Percentiles rank a stretch among this genome's conserved stretches.
These are phyloP conservation scores for Bruchidius siliquastri DNA, from an alignment of 2,888 invertebrate genomes.

Conservation along the genomic window DNA sequence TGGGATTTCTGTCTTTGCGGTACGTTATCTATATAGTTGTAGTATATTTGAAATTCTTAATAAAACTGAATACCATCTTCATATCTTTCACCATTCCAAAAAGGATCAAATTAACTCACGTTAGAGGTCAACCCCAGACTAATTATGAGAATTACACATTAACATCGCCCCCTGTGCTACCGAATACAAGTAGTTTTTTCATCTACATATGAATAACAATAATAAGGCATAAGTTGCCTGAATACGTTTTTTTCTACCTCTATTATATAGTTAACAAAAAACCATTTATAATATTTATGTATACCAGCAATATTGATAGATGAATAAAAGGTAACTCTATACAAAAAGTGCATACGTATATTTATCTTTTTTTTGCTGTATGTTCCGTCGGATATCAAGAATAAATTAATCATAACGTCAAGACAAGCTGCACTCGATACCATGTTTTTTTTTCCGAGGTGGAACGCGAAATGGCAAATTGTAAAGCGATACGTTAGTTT, in stretches of 20 bases:
- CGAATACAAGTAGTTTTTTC: background rate
- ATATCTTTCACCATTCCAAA: background rate
- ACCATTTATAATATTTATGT: background rate
- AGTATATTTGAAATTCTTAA: too few species aligned
- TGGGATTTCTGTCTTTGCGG: too few species aligned
- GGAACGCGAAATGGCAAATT: background rate
- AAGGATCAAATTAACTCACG: background rate
- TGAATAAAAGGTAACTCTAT: background rate
- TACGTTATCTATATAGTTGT: too few species aligned
- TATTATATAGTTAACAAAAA: background rate
- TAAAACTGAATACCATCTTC: too few species aligned
- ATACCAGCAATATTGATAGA: background rate
- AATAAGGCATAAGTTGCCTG: background rate
- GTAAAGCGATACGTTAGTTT: background rate
- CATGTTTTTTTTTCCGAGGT: background rate
- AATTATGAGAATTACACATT: background rate
- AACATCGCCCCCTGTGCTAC: background rate
- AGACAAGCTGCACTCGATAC: background rate
- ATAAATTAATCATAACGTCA: background rate
- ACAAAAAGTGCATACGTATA: background rate
- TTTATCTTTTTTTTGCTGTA: background rate
- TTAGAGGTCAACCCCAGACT: background rate
- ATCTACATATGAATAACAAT: background rate
- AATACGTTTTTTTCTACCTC: background rate
- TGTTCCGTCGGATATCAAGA: background rate